Conservation (phyloP, 2,888 invertebrate species). For the Trachelus tabidus region DNA sequence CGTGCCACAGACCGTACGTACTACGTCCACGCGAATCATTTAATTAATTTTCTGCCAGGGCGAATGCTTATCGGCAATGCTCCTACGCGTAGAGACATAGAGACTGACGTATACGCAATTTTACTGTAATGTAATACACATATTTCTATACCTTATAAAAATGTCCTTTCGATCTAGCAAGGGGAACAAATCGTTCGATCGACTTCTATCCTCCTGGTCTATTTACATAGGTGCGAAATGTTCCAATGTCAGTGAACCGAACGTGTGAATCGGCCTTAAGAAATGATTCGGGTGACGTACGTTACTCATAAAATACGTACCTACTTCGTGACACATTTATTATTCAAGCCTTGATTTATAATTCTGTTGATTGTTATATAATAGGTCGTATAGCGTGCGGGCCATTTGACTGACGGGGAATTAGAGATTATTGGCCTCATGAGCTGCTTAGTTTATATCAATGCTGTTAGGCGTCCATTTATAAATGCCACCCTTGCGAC, state of each 20-base stretch:
- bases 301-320: not conserved
- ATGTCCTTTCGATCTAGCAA: not conserved
- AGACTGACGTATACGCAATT: not conserved
- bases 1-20: conserved; percentile 34
- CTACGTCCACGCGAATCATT: conserved; percentile 42
- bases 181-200: not conserved
- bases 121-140: not conserved
- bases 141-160: not conserved
- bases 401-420: conserved; percentile 33
- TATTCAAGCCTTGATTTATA: not conserved
- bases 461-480: conserved; percentile 34
- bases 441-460: conserved; percentile 27
- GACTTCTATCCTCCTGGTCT: not conserved
- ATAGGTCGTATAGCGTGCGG: conserved; percentile 19
- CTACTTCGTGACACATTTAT: not conserved
- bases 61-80: not conserved
- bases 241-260: no score
- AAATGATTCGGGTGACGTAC: conserved; percentile 4
- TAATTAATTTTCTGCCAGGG: conserved; percentile 40
- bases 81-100: not conserved
- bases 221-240: no score
- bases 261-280: no score
- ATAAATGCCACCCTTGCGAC: conserved; percentile 30
- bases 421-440: conserved; percentile 41
- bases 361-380: conserved; percentile 4